These are phyloP conservation scores for Aleiodes alternator DNA, from an alignment of 2,888 invertebrate genomes.

Conservation along the genomic window DNA sequence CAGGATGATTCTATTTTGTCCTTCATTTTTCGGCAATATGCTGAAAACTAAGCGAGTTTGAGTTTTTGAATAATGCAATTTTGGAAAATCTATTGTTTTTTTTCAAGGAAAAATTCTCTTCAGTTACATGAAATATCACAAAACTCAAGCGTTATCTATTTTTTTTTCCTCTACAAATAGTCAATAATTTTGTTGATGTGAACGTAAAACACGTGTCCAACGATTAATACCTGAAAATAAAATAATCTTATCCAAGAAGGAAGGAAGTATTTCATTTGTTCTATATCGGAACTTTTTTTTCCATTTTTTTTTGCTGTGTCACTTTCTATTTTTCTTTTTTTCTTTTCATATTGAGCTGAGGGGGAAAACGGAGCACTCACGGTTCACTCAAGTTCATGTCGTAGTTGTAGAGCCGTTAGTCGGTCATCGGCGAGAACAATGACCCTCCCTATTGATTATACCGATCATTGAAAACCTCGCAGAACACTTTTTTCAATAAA, in stretches of 20 bases:
- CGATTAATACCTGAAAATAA: not conserved
- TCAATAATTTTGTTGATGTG: not conserved
- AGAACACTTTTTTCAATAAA: not conserved
- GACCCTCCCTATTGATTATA: not conserved
- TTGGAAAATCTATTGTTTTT: too few species aligned
- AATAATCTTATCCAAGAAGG: constrained; percentile 1
- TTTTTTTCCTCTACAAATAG: constrained; percentile 1
- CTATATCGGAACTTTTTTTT: not conserved
- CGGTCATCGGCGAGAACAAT: constrained; percentile 15
- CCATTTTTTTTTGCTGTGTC: not conserved
- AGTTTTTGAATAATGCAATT: too few species aligned
- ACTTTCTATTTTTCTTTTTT: not conserved
- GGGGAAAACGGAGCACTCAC: not conserved
- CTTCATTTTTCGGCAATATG: too few species aligned
- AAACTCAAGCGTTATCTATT: too few species aligned
- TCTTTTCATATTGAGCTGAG: not conserved
- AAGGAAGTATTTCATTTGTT: constrained; percentile 9
- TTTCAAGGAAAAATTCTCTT: too few species aligned
- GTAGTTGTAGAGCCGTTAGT: constrained; percentile 7
- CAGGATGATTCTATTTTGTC: too few species aligned
- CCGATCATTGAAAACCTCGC: not conserved
- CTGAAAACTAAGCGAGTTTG: too few species aligned
- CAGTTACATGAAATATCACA: too few species aligned
- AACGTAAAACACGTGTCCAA: not conserved
- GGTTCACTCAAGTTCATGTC: not conserved